Evolutionary conservation across 2,113 vertebrate species (phyloP).

Genomic region (Hiodon tergisus): DNA sequence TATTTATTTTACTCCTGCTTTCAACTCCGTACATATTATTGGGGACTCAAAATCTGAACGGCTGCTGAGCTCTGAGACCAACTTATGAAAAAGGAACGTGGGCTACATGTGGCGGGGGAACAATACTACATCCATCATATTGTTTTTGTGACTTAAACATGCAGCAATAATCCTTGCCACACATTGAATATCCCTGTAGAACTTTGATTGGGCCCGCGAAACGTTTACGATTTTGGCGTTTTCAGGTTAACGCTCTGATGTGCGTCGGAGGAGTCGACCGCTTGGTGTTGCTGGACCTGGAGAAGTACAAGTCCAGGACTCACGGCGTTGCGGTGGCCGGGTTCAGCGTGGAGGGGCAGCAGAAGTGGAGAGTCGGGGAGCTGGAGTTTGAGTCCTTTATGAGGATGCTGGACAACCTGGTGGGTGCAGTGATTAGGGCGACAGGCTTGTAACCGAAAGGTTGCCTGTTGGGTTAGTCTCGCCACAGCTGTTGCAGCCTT

Average conservation of each 20-base stretch:
- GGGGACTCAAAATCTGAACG: no score
- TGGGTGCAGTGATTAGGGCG: constrained; percentile 53
- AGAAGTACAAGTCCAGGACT: constrained; percentile 76
- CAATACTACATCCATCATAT: no score
- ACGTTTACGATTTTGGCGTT: neutral
- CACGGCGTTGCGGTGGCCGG: constrained; percentile 62
- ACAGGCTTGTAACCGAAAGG: constrained; percentile 27
- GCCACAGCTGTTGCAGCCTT: no score
- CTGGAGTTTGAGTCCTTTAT: constrained; percentile 90
- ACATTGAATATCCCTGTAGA: no score
- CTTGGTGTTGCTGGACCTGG: constrained; percentile 77
- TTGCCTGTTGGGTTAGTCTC: neutral
- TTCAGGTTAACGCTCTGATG: constrained; percentile 77
- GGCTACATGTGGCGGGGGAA: no score
- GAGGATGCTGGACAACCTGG: constrained; percentile 97
- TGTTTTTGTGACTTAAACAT: no score
- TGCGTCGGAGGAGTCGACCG: constrained; percentile 77
- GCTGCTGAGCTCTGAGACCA: no score
- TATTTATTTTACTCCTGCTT: neutral
- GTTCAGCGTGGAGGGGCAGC: constrained; percentile 70
- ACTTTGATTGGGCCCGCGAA: no score
- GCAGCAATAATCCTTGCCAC: no score
- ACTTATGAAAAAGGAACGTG: no score
- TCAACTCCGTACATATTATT: no score
- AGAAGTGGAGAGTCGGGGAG: constrained; percentile 90